Percentiles rank a stretch among this genome's conserved stretches.
These are phyloP conservation scores for Xyrauchen texanus DNA, from an alignment of 2,113 vertebrate genomes.

Conservation along the genomic window DNA sequence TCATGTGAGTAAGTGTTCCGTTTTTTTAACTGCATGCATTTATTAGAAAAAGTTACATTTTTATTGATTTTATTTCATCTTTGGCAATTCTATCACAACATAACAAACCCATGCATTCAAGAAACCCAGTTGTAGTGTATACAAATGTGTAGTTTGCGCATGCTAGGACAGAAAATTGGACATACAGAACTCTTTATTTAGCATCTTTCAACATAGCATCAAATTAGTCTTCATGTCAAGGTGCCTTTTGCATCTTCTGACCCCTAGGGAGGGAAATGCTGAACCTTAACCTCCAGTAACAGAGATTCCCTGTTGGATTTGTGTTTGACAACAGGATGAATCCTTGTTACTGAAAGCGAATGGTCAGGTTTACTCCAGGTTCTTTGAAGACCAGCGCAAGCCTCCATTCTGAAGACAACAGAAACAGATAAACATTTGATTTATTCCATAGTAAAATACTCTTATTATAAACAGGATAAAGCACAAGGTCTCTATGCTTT, in stretches of 20 bases:
- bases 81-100: too few relatives aligned
- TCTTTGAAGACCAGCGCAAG: neutral
- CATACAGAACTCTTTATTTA: neutral
- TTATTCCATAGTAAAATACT: neutral
- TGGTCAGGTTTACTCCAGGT: conserved; percentile 45
- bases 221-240: neutral
- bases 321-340: conserved; percentile 69
- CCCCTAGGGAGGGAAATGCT: neutral
- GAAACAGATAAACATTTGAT: neutral
- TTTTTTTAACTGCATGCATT: too few relatives aligned
- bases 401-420: neutral
- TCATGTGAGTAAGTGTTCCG: too few relatives aligned
- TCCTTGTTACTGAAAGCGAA: conserved; percentile 74
- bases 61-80: too few relatives aligned
- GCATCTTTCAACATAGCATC: neutral
- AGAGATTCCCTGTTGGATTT: conserved; percentile 68
- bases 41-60: too few relatives aligned
- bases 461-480: neutral
- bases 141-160: too few relatives aligned
- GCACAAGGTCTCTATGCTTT: neutral
- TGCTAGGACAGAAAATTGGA: too few relatives aligned
- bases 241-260: neutral
- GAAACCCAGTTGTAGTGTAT: too few relatives aligned
- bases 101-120: too few relatives aligned
- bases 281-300: conserved; percentile 67